Percentiles rank a stretch among this genome's conserved stretches.
Evolutionary conservation across 2,113 vertebrate genomes (phyloP).

Genomic region (Lates calcarifer): DNA sequence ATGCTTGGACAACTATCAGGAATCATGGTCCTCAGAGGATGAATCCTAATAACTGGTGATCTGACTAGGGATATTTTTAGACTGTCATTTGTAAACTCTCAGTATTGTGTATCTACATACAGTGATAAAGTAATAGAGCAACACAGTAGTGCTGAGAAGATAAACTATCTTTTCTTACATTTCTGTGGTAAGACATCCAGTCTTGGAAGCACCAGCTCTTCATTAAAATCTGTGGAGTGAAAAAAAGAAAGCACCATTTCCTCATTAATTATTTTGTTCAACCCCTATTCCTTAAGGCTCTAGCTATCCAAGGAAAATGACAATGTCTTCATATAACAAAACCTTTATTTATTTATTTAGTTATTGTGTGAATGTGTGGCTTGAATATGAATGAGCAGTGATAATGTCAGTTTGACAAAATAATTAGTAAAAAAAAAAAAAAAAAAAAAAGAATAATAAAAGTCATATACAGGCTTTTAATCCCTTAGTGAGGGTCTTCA

Average conservation of each 20-base stretch:
- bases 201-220: conserved; percentile 2
- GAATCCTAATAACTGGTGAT: neutral
- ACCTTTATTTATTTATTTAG: conserved; percentile 46
- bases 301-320: conserved; percentile 1
- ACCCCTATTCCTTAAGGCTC: neutral
- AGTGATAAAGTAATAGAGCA: neutral
- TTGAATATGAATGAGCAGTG: conserved; percentile 47
- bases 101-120: neutral
- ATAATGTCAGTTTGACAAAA: conserved; percentile 40
- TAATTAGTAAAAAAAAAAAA: conserved; percentile 32
- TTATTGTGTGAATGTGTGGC: conserved; percentile 40
- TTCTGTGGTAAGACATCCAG: neutral
- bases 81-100: neutral
- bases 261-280: neutral
- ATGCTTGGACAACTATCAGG: neutral
- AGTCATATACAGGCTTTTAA: conserved; percentile 29
- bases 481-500: neutral
- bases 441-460: neutral
- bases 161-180: neutral
- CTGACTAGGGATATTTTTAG: neutral
- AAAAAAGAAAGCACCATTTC: neutral
- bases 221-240: conserved; percentile 2
- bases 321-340: conserved; percentile 34
- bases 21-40: neutral
- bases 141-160: neutral